Evolutionary conservation across 1,140 invertebrate genomes (phyloP).

Genomic region (Heliconius congener): DNA sequence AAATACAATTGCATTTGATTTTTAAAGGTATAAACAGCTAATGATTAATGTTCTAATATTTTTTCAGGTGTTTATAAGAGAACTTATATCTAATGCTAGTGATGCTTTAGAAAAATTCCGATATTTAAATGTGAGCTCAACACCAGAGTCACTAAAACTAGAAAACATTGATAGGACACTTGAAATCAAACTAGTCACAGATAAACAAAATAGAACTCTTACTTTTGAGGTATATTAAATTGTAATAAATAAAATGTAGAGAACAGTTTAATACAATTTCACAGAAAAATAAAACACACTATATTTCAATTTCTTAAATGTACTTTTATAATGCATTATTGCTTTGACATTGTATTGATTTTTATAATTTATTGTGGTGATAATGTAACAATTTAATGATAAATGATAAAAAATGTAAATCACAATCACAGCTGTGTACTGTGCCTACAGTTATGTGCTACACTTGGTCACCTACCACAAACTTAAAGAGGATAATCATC

Average conservation of each 20-base stretch:
- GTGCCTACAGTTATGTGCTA: too few relatives aligned
- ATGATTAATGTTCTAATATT: neutral
- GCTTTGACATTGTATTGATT: too few relatives aligned
- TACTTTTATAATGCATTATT: too few relatives aligned
- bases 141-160: conserved; percentile 64
- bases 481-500: too few relatives aligned
- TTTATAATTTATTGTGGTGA: too few relatives aligned
- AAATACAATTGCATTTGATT: neutral
- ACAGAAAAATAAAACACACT: too few relatives aligned
- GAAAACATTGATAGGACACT: conserved; percentile 83
- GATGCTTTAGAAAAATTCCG: conserved; percentile 97
- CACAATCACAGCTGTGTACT: too few relatives aligned
- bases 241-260: neutral
- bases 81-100: conserved; percentile 97
- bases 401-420: too few relatives aligned
- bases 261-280: too few relatives aligned
- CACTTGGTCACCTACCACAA: too few relatives aligned
- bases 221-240: conserved; percentile 88
- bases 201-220: conserved; percentile 92
- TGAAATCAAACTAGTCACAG: conserved; percentile 94
- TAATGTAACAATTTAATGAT: too few relatives aligned
- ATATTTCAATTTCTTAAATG: too few relatives aligned
- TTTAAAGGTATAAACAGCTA: neutral
- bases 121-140: conserved; percentile 86
- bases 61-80: conserved; percentile 94